A percentile compares a stretch with the other conserved stretches of the same genome.
Conservation (phyloP, 23 tunicate species). For the Halocynthia roretzi region DNA sequence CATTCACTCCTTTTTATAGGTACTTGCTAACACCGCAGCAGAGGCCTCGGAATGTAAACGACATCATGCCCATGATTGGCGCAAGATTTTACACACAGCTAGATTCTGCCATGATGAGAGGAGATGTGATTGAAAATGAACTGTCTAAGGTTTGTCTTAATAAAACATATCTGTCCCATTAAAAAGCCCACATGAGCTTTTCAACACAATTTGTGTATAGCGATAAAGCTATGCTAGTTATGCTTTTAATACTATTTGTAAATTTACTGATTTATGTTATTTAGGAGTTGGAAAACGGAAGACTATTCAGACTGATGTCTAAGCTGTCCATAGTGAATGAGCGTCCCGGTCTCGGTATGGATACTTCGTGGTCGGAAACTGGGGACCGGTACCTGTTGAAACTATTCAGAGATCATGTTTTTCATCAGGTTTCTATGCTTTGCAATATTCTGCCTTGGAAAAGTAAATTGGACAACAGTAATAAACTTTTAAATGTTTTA, state of each 20-base stretch:
- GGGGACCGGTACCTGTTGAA: slow-evolving; percentile 90
- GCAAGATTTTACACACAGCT: slow-evolving; percentile 93
- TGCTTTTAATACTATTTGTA: neutral
- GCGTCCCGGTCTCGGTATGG: slow-evolving; percentile 70
- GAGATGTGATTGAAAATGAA: slow-evolving; percentile 93
- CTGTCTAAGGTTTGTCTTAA: slow-evolving; percentile 58
- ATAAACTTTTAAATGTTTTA: neutral
- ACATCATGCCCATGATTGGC: slow-evolving; percentile 98
- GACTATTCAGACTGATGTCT: slow-evolving; percentile 69
- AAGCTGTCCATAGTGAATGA: slow-evolving; percentile 79
- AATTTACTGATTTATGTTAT: neutral
- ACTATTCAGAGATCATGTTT: slow-evolving; percentile 86
- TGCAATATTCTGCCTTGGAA: neutral
- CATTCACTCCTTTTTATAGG: slow-evolving; percentile 7
- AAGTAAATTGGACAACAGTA: too few species aligned
- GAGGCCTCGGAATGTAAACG: slow-evolving; percentile 71
- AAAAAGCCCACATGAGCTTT: neutral
- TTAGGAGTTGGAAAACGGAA: slow-evolving; percentile 92
- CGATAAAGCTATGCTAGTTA: too few species aligned
- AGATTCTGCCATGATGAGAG: slow-evolving; percentile 75
- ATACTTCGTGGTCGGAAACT: slow-evolving; percentile 84
- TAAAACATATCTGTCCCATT: too few species aligned
- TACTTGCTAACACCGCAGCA: slow-evolving; percentile 77
- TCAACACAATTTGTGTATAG: too few species aligned
- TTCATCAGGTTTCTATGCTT: slow-evolving; percentile 48